phyloP scores from a whole-genome alignment of 2,113 vertebrate species.

The Meleagris gallopavo region DNA sequence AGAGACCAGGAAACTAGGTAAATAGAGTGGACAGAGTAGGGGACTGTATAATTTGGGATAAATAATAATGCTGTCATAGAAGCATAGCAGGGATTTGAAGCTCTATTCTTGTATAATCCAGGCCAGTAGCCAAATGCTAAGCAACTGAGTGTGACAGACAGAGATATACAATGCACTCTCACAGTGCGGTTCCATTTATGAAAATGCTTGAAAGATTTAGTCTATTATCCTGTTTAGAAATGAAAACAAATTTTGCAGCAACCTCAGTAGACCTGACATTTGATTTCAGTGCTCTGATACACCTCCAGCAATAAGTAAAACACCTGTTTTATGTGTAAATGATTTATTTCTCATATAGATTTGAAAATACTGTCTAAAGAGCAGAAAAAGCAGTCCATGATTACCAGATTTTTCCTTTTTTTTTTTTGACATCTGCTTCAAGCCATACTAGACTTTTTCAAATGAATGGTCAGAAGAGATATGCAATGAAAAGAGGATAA shows the following conservation, averaged over 20 bases:
- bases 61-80: neutral
- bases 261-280: neutral
- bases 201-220: conserved; percentile 13
- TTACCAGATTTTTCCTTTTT: neutral
- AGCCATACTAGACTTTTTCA: neutral
- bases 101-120: conserved; percentile 9
- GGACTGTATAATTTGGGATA: neutral
- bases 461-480: neutral
- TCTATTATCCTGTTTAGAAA: conserved; percentile 1
- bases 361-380: neutral
- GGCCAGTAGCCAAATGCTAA: conserved; percentile 30
- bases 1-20: neutral
- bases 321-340: neutral
- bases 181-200: neutral
- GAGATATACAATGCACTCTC: neutral
- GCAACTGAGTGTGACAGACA: neutral
- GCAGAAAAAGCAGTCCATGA: neutral
- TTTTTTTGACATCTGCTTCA: neutral
- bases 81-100: neutral
- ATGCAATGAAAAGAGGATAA: neutral
- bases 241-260: neutral
- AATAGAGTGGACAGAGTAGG: neutral
- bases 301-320: neutral
- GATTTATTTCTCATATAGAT: neutral
- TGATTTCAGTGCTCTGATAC: neutral